Evolutionary conservation across 92 coral and sea anemone genomes (phyloP).

Genomic region (Parazoanthus atlanticus): DNA sequence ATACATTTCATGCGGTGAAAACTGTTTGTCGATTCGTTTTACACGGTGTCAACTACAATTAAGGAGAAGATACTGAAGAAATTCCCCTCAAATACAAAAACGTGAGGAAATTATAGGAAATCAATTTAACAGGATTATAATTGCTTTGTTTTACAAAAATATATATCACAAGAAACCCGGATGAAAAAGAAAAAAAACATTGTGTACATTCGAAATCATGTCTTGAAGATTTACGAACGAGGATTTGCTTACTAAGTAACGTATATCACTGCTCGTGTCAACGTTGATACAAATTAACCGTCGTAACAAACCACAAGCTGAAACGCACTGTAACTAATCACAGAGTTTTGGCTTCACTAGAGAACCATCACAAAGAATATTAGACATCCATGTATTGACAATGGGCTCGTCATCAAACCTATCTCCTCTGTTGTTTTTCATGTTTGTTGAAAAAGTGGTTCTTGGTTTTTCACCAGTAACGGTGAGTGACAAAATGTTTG

Average conservation of each 20-base stretch:
- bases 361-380: background rate
- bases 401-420: background rate
- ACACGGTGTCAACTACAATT: background rate
- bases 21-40: background rate
- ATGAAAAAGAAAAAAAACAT: background rate
- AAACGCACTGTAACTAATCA: too few species aligned
- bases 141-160: background rate
- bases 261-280: background rate
- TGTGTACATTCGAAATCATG: background rate
- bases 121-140: background rate
- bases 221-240: background rate
- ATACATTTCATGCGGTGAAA: background rate
- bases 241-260: background rate
- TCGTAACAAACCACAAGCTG: background rate
- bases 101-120: background rate
- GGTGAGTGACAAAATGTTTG: constrained; percentile 1
- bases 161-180: background rate
- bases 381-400: background rate
- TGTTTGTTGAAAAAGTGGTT: background rate
- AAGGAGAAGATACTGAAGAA: background rate
- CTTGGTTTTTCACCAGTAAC: background rate
- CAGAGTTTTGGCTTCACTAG: background rate
- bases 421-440: background rate
- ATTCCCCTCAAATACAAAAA: background rate
- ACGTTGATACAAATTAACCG: background rate